These are phyloP conservation scores for Myotis yumanensis DNA, from an alignment of 2,113 vertebrate genomes.

Conservation along the genomic window DNA sequence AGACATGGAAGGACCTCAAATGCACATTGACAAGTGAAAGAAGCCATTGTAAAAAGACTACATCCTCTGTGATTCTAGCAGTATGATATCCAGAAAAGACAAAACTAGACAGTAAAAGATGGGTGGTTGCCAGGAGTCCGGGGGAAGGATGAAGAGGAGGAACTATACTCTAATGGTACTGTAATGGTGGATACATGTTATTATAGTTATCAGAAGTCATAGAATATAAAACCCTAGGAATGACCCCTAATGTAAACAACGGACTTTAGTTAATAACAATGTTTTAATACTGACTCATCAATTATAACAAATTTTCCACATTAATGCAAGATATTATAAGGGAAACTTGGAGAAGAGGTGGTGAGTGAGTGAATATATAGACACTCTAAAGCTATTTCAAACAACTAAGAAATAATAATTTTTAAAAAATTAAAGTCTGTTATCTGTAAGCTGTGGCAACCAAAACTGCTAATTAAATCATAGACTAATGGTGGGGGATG, in stretches of 20 bases:
- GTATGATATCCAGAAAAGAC: neutral
- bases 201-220: neutral
- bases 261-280: neutral
- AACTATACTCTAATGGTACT: neutral
- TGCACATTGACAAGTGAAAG: neutral
- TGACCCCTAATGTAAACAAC: neutral
- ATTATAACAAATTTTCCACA: neutral
- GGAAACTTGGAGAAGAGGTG: neutral
- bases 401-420: neutral
- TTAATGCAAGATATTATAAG: neutral
- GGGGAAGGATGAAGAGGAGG: neutral
- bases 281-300: neutral
- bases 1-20: neutral
- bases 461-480: conserved; percentile 14
- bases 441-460: neutral
- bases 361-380: neutral
- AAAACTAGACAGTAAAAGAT: conserved; percentile 5
- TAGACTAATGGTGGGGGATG: neutral
- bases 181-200: neutral
- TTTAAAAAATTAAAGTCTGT: neutral
- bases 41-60: neutral
- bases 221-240: neutral
- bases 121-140: neutral
- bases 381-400: neutral
- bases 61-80: neutral